Conservation (phyloP, 2,888 invertebrate genomes). For the Mesorhabditis sp. region DNA sequence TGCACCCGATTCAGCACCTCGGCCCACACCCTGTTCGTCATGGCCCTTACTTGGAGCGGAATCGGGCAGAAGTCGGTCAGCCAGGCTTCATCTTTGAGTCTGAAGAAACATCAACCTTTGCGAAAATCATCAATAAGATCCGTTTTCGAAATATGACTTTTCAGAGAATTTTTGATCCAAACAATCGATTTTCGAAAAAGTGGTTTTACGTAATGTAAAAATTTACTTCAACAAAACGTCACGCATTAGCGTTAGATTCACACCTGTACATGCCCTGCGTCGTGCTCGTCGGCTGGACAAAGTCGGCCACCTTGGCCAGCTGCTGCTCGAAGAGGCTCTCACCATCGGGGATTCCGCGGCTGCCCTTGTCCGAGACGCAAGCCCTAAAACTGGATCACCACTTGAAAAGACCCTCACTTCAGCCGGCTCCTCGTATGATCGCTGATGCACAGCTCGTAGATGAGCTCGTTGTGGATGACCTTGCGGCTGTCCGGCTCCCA, state of each 20-base stretch:
- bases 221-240: too few species aligned
- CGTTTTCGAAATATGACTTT: too few species aligned
- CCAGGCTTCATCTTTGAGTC: slow-evolving; percentile 17
- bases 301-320: slow-evolving; percentile 26
- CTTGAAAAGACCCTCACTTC: background rate
- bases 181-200: too few species aligned
- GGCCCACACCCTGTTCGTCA: slow-evolving; percentile 23
- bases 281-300: too few species aligned
- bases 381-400: too few species aligned
- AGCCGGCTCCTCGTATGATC: slow-evolving; percentile 2
- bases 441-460: slow-evolving; percentile 17
- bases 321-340: slow-evolving; percentile 30
- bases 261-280: too few species aligned
- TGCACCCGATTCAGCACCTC: slow-evolving; percentile 18
- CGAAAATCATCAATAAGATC: too few species aligned
- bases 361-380: slow-evolving; percentile 36
- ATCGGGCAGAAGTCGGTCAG: slow-evolving; percentile 35
- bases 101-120: too few species aligned
- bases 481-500: slow-evolving; percentile 22
- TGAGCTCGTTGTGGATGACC: slow-evolving; percentile 22
- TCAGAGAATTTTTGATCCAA: too few species aligned
- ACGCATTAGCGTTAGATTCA: too few species aligned
- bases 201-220: too few species aligned
- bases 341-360: slow-evolving; percentile 21
- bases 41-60: slow-evolving; percentile 33